phyloP scores from a whole-genome alignment of 1,140 invertebrate species.

The Euura lappo region DNA sequence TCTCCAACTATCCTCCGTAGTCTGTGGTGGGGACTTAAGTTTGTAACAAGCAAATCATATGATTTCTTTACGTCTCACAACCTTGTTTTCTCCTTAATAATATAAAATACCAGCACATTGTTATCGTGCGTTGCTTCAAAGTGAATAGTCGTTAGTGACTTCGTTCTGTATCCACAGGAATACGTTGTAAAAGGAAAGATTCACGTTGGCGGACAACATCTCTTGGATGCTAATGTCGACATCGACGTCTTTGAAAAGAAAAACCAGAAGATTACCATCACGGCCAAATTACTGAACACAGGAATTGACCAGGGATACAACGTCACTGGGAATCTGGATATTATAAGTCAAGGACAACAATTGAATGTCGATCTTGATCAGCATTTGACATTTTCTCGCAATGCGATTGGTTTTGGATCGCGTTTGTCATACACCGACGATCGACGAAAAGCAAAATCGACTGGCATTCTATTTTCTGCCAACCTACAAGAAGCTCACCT shows the following conservation, averaged over 20 bases:
- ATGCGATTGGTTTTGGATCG: conserved; percentile 47
- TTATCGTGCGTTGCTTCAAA: neutral
- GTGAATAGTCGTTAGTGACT: conserved; percentile 11
- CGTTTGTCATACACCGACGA: conserved; percentile 50
- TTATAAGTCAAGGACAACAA: conserved; percentile 57
- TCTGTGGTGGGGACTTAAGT: too few relatives aligned
- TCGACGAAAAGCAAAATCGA: conserved; percentile 48
- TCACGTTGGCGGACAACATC: conserved; percentile 51
- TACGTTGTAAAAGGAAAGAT: conserved; percentile 59
- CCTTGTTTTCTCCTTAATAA: neutral
- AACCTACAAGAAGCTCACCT: conserved; percentile 54
- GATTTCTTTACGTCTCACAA: neutral
- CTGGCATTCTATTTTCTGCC: conserved; percentile 51
- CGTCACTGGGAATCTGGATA: conserved; percentile 43
- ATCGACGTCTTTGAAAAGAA: conserved; percentile 69
- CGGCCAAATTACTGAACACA: conserved; percentile 41
- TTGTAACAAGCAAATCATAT: too few relatives aligned
- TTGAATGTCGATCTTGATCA: conserved; percentile 53
- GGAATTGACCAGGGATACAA: conserved; percentile 48
- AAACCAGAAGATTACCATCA: conserved; percentile 65
- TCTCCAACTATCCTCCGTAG: too few relatives aligned
- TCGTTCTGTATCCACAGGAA: conserved; percentile 47
- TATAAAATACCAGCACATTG: neutral
- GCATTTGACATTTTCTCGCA: conserved; percentile 38
- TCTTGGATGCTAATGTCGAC: conserved; percentile 58